A percentile compares a stretch with the other conserved stretches of the same genome.
Evolutionary conservation across 2,113 vertebrate genomes (phyloP).

Genomic region (Coryphaenoides rupestris): DNA sequence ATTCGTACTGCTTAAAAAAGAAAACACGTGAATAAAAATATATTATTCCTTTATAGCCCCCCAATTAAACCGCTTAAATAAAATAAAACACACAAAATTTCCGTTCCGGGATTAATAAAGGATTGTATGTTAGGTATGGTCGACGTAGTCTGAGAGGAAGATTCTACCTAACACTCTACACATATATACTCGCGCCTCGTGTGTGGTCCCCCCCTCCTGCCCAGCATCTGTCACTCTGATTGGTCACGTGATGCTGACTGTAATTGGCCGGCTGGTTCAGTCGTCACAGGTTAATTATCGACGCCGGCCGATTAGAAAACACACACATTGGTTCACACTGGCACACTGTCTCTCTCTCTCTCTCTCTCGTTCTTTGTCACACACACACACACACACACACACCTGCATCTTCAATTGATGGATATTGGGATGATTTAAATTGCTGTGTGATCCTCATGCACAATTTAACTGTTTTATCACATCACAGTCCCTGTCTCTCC

Average conservation of each 20-base stretch:
- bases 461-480: too few relatives aligned
- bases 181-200: too few relatives aligned
- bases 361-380: neutral
- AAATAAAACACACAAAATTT: too few relatives aligned
- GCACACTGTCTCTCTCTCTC: neutral
- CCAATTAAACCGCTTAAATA: too few relatives aligned
- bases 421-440: neutral
- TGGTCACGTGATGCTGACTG: slow-evolving; percentile 60
- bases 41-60: too few relatives aligned
- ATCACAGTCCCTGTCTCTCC: neutral
- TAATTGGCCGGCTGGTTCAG: slow-evolving; percentile 60
- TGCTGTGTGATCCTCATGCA: neutral
- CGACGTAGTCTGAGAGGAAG: too few relatives aligned
- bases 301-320: slow-evolving; percentile 39
- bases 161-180: too few relatives aligned
- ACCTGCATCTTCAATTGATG: neutral
- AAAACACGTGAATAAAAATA: too few relatives aligned
- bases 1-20: too few relatives aligned
- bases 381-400: neutral
- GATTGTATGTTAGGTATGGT: too few relatives aligned
- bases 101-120: too few relatives aligned
- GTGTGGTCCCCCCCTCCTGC: slow-evolving; percentile 12
- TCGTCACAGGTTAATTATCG: slow-evolving; percentile 63
- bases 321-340: slow-evolving; percentile 9
- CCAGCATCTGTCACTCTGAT: slow-evolving; percentile 58